Base-by-base conservation (phyloP, 2,888 invertebrate species). In the Odontothrips loti region DNA sequence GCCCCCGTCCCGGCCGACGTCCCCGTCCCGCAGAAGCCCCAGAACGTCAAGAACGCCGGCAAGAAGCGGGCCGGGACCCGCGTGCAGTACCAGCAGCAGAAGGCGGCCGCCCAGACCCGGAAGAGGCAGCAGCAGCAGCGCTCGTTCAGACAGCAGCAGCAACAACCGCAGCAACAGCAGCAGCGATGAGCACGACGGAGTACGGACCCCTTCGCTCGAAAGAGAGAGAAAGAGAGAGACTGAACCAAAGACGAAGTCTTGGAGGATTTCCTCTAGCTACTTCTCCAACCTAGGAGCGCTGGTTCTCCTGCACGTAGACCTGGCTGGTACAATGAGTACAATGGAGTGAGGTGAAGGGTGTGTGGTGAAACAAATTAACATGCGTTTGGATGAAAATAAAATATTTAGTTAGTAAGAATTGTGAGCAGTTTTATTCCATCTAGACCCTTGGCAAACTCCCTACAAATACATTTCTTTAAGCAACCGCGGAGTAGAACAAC, bases 31-130 rank as follows among this genome's bases (percentile, higher is more conserved):
- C 12, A n/a, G 12, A 27, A n/a, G 23, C 27, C 23, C 23, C 68
- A 27, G 27, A 23, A 27, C 23, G 27, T 27, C 6, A 23, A 75
- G 68, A 23, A 23, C 23, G 23, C 23, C 23, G 23, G 27, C 27
- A 75, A 75, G 68, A 75, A 75, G 68, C 23, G 68, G 8, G 12
- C 23, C 10, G 68, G 68, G 23, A 75, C 68, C 10, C 23, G 68
- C 23, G 68, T 75, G 27, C 68, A 75, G 68, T 75, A 75, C 68
- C 68, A 75, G 68, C 68, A 75, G 68, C 68, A 75, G 68, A 23
- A 75, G 68, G 12, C n/a, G 27, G 68, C 68, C 23, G 68, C 68
- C 12, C 68, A 75, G 68, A 75, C 68, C 27, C 68, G 68, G 23
- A 75, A 27, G 27, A 27, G 68, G 27, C 68, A 75, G 68, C 68